Conservation (phyloP, 2,113 vertebrate species). For the Cochlearius cochlearius region DNA sequence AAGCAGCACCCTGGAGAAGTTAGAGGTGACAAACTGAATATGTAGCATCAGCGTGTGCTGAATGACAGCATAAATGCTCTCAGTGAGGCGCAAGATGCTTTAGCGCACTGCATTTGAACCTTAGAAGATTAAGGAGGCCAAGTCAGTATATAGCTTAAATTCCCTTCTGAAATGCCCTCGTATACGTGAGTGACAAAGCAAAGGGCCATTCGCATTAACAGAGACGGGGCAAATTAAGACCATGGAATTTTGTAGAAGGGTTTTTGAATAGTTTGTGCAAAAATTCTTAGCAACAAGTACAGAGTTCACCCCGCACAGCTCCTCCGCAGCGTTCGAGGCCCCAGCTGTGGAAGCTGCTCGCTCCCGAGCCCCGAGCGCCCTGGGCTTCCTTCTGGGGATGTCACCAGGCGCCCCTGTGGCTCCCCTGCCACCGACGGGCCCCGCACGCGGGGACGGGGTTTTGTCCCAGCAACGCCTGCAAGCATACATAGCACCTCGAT, state of each 20-base stretch:
- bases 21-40: not conserved
- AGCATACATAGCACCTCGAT: fast-evolving
- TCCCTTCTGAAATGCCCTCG: not conserved
- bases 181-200: fast-evolving
- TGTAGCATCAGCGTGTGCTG: not conserved
- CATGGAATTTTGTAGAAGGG: not conserved
- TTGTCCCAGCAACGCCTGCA: fast-evolving
- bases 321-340: fast-evolving
- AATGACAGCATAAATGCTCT: not conserved
- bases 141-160: not conserved
- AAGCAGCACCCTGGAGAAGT: not conserved
- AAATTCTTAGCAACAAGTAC: not conserved
- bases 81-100: not conserved
- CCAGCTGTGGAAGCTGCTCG: fast-evolving
- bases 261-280: not conserved
- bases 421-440: fast-evolving
- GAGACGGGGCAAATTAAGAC: not conserved
- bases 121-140: not conserved
- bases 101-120: fast-evolving
- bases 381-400: not conserved
- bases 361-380: fast-evolving
- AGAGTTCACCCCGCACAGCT: fast-evolving
- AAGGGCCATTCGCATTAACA: not conserved
- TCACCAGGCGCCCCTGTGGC: not conserved
- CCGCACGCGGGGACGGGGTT: fast-evolving